Base-by-base conservation (phyloP, 2,888 invertebrate species). In the Acronicta aceris region DNA sequence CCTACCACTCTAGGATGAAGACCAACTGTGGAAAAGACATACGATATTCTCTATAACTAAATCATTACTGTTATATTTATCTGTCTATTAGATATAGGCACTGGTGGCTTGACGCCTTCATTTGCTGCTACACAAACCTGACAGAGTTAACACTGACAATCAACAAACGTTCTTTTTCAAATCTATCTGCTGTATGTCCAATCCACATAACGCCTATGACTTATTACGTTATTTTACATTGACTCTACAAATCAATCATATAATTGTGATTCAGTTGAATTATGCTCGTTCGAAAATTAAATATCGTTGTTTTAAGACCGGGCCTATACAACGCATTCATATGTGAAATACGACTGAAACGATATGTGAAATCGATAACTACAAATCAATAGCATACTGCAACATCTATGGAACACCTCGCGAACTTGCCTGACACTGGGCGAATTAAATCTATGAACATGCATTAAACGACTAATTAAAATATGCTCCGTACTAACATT, bases 401-500 rank as follows among this genome's bases (percentile, higher is more conserved):
- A 86, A 87, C 81, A 82, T 71, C 73, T 78, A 80, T 68, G 51
- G 71, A 82, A 80, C 81, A 76, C 79, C 81, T 83, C 80, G 82
- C 85, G 82, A 84, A 83, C 78, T 78, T 73, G 80, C 79, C 81
- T 76, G 79, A 85, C 76, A 89, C 82, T 84, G 84, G 84, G 85
- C 86, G 79, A 85, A 86, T 89, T 91, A 92, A 84, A 88, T 85
- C 92, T 93, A 93, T 86, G 85, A 88, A 90, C 92, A 93, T 92
- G 92, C 90, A 93, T 90, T 92, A 91, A 91, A 91, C 83, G 78
- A 85, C 91, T 92, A 92, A 89, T 91, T 93, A 92, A 92, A 93
- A 92, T 93, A 93, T 89, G 86, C 83, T 90, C 83, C 90, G 76
- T 87, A 88, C 92, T 91, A 93, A 92, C 85, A 82, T 82, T 80